These are phyloP conservation scores for Mola mola DNA, from an alignment of 2,113 vertebrate species.

Conservation along the genomic window DNA sequence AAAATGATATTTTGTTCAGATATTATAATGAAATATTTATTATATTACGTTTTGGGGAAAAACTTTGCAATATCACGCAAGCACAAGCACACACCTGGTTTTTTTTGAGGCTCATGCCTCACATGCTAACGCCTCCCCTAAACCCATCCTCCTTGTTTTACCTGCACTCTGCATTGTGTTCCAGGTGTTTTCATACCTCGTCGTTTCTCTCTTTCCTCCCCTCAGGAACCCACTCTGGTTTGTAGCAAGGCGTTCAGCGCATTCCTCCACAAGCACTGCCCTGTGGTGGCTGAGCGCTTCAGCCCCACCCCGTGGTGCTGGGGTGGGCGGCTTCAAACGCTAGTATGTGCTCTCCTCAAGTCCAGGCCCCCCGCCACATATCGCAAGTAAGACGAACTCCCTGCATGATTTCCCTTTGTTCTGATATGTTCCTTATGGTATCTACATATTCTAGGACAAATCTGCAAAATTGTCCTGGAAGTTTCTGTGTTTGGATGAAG, in stretches of 20 bases:
- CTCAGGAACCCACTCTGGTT: conserved; percentile 75
- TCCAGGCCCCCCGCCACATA: conserved; percentile 77
- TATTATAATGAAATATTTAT: too few relatives aligned
- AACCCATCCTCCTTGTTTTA: not conserved
- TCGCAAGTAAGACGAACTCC: conserved; percentile 76
- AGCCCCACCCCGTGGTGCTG: conserved; percentile 84
- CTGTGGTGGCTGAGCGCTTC: conserved; percentile 76
- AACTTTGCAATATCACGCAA: not conserved
- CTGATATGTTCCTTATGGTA: not conserved
- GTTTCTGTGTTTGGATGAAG: not conserved
- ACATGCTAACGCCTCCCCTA: too few relatives aligned
- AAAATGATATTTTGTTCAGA: too few relatives aligned
- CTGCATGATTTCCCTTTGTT: not conserved
- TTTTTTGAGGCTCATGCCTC: too few relatives aligned
- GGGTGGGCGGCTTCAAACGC: conserved; percentile 81
- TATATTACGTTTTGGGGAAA: too few relatives aligned
- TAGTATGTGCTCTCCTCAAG: conserved; percentile 75
- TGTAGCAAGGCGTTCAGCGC: conserved; percentile 67
- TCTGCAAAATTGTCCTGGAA: too few relatives aligned
- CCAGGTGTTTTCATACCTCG: accelerated
- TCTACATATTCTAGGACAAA: too few relatives aligned
- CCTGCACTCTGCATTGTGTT: not conserved
- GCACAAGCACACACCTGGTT: not conserved
- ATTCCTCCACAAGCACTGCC: conserved; percentile 78
- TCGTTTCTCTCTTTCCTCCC: not conserved